These are phyloP conservation scores for Callithrix jacchus DNA, from an alignment of 2,113 vertebrate species.

Conservation along the genomic window DNA sequence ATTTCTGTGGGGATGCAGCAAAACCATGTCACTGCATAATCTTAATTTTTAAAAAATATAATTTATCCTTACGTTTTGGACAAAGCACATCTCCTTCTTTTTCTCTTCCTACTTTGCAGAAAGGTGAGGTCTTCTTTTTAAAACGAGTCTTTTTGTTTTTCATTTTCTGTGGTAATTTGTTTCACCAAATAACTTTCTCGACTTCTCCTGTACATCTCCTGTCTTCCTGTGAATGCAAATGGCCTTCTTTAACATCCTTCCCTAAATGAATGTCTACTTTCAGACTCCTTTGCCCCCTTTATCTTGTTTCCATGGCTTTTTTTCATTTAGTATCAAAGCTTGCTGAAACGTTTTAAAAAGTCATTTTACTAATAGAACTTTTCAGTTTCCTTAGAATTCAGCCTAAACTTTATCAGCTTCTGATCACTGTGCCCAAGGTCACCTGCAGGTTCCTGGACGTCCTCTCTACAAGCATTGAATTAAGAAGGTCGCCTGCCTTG, in stretches of 20 bases:
- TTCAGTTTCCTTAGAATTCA: neutral
- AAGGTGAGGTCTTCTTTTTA: neutral
- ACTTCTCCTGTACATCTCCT: neutral
- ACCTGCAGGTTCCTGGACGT: neutral
- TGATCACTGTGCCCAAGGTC: neutral
- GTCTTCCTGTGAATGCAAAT: neutral
- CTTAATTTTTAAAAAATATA: neutral
- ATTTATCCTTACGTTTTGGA: neutral
- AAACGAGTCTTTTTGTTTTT: neutral
- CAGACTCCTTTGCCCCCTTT: neutral
- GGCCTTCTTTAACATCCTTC: neutral
- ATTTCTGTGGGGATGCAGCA: too few relatives aligned
- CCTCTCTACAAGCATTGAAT: neutral
- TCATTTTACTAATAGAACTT: neutral
- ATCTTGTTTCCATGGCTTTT: neutral
- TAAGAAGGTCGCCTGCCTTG: neutral
- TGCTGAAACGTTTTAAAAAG: neutral
- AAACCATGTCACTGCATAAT: neutral
- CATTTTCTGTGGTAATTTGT: neutral
- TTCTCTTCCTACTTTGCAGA: neutral
- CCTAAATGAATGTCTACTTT: neutral
- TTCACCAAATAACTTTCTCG: neutral
- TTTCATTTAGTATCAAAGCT: neutral
- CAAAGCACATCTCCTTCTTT: neutral
- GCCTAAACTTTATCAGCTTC: neutral